Percentiles rank a stretch among this genome's conserved stretches.
phyloP scores from a whole-genome alignment of 2,797 vertebrate species.

The Eremophila alpestris region DNA sequence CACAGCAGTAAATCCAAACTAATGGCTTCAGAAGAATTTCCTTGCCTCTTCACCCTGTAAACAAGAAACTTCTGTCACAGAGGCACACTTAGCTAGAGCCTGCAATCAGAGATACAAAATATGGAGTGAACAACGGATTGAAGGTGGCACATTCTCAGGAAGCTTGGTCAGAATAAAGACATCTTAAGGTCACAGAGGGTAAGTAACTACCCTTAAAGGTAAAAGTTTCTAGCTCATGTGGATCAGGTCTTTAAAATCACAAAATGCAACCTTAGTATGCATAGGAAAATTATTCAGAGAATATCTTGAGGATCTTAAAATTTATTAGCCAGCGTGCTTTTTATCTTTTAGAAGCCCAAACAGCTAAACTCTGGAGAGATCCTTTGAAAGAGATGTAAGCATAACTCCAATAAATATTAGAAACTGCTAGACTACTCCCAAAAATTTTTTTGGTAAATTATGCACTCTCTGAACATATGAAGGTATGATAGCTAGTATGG shows the following conservation, averaged over 20 bases:
- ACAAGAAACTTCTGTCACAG: neutral
- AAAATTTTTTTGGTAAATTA: neutral
- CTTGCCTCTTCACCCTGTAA: neutral
- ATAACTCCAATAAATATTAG: neutral
- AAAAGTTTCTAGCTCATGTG: neutral
- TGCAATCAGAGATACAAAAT: neutral
- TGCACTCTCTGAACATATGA: neutral
- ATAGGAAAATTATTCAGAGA: neutral
- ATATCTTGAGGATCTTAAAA: neutral
- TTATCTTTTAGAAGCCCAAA: neutral
- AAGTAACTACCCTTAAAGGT: neutral
- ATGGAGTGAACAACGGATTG: neutral
- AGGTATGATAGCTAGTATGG: neutral
- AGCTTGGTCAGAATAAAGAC: neutral
- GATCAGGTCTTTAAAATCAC: neutral
- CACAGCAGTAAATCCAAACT: neutral
- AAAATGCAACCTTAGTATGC: neutral
- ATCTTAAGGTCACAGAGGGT: neutral
- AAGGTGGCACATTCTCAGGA: neutral
- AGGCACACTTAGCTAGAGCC: neutral
- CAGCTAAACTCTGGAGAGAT: neutral
- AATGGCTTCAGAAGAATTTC: neutral
- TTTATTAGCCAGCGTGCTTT: neutral
- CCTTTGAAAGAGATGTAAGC: neutral
- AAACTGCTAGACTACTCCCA: neutral